Evolutionary conservation across 2,888 invertebrate species (phyloP), one percentile per base, ranked within the genome.

Genomic region (Camptogramma bilineatum): DNA sequence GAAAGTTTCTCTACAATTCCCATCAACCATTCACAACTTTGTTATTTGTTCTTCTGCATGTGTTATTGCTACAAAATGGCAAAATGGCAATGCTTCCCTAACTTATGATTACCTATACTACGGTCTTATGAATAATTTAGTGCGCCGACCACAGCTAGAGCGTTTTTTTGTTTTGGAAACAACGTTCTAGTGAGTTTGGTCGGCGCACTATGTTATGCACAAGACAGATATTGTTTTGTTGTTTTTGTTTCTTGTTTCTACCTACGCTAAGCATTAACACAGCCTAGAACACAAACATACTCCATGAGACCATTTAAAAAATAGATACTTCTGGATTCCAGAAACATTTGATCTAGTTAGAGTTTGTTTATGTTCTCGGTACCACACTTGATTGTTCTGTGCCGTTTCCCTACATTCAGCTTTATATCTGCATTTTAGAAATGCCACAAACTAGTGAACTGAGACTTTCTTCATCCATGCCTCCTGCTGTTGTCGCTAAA

Each of bases 371-470:
- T 34, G 52, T 13, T 17, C 34, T 7, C 16, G 46, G 17, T 28
- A 24, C 48, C 34, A 48, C 19, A 39, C 18, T 39, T 52, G 24
- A 54, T 44, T 55, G 44, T 54, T 42, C 8, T 48, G 53, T 55
- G 42, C 54, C 44, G 50, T 55, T 42, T 58, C 34, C 65, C 51
- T 60, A 57, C 68, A 71, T 74, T 77, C 59, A 74, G 73, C 79
- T 70, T 72, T 76, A 64, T 80, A 72, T 77, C 70, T 83, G 67
- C 70, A 72, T 87, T 89, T 77, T 88, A 92, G 92, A 90, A 80
- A 85, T 87, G 80, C 92, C 92, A 75, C 91, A 91, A 78, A 90
- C 88, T 79, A 91, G 92, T 80, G 91, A 92, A 83, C 84, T 92
- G 79, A 84, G 83, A 81, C 78, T 90, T 78, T 87, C 91, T 69